Evolutionary conservation across 2,797 vertebrate species (phyloP).

Genomic region (Gymnoscopelus microlampas): DNA sequence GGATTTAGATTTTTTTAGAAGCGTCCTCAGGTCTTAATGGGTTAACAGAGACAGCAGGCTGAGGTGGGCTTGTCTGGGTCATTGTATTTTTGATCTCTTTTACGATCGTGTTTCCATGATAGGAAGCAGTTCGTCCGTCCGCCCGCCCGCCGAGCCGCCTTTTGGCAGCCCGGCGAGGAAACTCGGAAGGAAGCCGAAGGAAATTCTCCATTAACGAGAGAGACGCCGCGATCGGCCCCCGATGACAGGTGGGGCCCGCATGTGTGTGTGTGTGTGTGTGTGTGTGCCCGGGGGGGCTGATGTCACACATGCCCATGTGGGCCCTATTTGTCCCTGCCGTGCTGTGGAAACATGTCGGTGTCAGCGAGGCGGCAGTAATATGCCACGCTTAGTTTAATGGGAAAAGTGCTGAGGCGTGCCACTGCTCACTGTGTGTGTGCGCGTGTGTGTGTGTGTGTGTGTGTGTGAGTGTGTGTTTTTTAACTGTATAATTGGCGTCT

Average conservation of each 20-base stretch:
- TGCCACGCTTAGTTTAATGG: slow-evolving; percentile 61
- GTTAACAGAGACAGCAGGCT: slow-evolving; percentile 49
- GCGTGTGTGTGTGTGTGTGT: slow-evolving; percentile 6
- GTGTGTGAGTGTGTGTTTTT: slow-evolving; percentile 26
- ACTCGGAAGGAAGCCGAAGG: slow-evolving; percentile 34
- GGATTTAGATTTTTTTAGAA: too few relatives aligned
- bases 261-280: slow-evolving; percentile 50
- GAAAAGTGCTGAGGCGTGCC: slow-evolving; percentile 58
- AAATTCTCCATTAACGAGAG: slow-evolving; percentile 41
- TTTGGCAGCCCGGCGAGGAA: slow-evolving; percentile 36
- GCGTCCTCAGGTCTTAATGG: too few relatives aligned
- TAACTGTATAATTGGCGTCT: slow-evolving; percentile 34
- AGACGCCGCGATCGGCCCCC: slow-evolving; percentile 37
- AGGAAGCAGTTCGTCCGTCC: slow-evolving; percentile 52
- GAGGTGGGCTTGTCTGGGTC: slow-evolving; percentile 51
- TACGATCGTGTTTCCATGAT: slow-evolving; percentile 62
- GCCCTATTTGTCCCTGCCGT: slow-evolving; percentile 57
- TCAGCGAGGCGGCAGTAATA: slow-evolving; percentile 55
- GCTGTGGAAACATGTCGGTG: slow-evolving; percentile 60
- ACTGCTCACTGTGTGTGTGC: slow-evolving; percentile 37
- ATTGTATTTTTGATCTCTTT: slow-evolving; percentile 46
- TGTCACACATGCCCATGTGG: slow-evolving; percentile 61
- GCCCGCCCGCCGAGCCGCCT: background rate
- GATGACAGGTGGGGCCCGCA: slow-evolving; percentile 54
- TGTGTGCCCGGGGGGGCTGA: slow-evolving; percentile 35